Evolutionary conservation across 2,797 vertebrate species (phyloP).

Genomic region (Fringilla coelebs): DNA sequence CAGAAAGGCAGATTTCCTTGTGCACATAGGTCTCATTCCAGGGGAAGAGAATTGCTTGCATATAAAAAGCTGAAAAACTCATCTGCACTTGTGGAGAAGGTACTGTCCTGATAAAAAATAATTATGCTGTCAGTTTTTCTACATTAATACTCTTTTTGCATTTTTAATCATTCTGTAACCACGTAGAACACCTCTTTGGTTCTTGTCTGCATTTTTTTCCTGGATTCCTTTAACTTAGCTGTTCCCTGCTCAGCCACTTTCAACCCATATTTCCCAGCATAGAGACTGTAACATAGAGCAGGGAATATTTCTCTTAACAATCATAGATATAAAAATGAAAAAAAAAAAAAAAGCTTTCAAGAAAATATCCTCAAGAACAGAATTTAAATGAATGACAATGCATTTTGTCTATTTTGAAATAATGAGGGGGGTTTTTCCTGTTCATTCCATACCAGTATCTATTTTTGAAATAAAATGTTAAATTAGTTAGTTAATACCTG

Average conservation of each 20-base stretch:
- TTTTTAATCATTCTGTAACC: background rate
- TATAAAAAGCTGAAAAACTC: background rate
- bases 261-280: background rate
- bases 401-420: background rate
- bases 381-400: background rate
- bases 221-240: background rate
- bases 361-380: background rate
- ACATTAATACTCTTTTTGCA: background rate
- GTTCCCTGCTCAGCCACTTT: background rate
- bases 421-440: background rate
- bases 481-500: background rate
- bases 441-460: background rate
- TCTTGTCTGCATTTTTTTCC: background rate
- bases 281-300: background rate
- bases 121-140: background rate
- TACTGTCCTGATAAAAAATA: background rate
- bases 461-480: background rate
- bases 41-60: background rate
- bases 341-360: background rate
- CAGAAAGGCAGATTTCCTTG: background rate
- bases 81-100: background rate
- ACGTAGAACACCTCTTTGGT: background rate
- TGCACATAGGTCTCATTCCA: background rate
- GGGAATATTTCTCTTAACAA: background rate
- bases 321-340: background rate